These are phyloP conservation scores for Megalonaias nervosa DNA, from an alignment of 1,140 invertebrate species.

Conservation along the genomic window DNA sequence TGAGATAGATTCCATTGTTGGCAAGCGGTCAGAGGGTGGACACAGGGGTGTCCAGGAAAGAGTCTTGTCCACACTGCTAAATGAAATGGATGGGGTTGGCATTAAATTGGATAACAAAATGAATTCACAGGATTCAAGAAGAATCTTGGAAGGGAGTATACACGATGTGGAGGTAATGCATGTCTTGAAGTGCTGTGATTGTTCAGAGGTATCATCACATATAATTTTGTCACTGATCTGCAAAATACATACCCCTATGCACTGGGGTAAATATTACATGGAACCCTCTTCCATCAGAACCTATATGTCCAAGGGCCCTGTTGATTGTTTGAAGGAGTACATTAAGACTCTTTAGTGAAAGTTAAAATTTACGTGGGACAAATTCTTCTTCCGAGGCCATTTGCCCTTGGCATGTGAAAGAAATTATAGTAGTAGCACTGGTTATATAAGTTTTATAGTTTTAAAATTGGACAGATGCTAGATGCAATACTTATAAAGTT, in stretches of 20 bases:
- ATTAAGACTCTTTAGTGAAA: no score
- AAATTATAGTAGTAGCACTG: no score
- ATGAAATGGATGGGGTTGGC: slow-evolving; percentile 76
- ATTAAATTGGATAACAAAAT: slow-evolving; percentile 54
- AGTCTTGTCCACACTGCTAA: slow-evolving; percentile 65
- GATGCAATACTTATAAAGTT: no score
- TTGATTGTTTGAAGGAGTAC: no score
- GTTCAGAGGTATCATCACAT: background rate
- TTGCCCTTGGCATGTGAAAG: no score
- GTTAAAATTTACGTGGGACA: no score
- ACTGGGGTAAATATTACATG: background rate
- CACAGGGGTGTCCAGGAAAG: slow-evolving; percentile 67
- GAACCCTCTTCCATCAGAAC: background rate
- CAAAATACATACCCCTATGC: background rate
- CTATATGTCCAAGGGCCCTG: no score
- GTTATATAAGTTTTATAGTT: no score
- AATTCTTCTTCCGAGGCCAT: no score
- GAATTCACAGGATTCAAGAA: slow-evolving; percentile 2
- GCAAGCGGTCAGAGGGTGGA: slow-evolving; percentile 60
- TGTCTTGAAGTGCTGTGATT: background rate
- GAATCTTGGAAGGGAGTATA: background rate
- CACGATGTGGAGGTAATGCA: no score
- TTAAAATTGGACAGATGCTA: no score
- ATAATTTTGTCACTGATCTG: background rate
- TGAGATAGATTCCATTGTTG: slow-evolving; percentile 67